Evolutionary conservation across 2,888 invertebrate genomes (phyloP), one percentile per base, ranked within the genome.

Genomic region (Amblyteles armatorius): DNA sequence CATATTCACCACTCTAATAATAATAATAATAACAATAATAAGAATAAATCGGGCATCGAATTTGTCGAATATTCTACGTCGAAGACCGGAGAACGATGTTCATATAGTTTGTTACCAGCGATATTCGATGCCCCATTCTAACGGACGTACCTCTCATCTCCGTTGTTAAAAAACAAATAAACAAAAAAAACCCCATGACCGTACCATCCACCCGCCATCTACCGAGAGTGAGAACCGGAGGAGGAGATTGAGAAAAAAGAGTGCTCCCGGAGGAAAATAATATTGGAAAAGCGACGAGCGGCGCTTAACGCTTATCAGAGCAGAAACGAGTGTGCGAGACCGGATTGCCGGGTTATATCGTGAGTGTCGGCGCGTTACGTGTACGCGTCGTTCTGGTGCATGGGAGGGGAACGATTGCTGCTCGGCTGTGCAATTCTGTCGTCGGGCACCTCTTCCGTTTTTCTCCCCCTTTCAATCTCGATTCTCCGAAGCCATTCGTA

Each of bases 261-360:
- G 52, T 81, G 55, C 68, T 13, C 57, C 44, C n/a, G 29, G 63
- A 55, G 57, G 68, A 79, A 78, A 78, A 79, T 73, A 80, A 80
- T 79, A 83, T 68, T 60, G 82, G 72, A 86, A 82, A 82, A 76
- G 55, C n/a, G 67, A 60, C 40, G 36, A 57, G 72, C 60, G 48
- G 11, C 78, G 84, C 81, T 82, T 76, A 77, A 83, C 81, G 86
- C 85, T 89, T 89, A 88, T 88, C 87, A 79, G 77, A 81, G 80
- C 16, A 82, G 82, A 83, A 69, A 78, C 71, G 82, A 85, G 79
- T 79, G 72, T 81, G 79, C 86, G 79, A 81, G 78, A 36, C 69
- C 60, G 26, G 19, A 22, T 50, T 16, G 44, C 67, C 40, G 65
- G 50, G n/a, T 11, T 57, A 44, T 68, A 44, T 33, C 26, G 29